phyloP scores from a whole-genome alignment of 2,888 invertebrate genomes.

The Lypha dubia region DNA sequence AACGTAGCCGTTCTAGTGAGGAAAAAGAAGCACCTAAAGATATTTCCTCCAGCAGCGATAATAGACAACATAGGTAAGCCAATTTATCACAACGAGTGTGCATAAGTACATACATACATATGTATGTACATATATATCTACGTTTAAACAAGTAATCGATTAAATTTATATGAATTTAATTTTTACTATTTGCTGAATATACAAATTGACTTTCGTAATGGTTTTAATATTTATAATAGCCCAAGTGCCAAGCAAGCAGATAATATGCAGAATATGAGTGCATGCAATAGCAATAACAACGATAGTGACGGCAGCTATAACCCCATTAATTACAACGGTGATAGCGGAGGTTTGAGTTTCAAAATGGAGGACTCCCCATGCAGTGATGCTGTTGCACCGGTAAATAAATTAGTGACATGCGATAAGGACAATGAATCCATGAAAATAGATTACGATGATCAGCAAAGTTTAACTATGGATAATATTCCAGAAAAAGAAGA shows the following conservation, averaged over 20 bases:
- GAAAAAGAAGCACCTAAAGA: constrained; percentile 43
- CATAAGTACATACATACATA: background rate
- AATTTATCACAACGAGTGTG: background rate
- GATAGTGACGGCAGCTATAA: constrained; percentile 43
- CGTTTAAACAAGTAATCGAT: constrained; percentile 26
- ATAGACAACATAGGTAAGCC: constrained; percentile 60
- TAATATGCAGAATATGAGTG: constrained; percentile 44
- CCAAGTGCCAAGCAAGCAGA: constrained; percentile 37
- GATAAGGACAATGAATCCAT: background rate
- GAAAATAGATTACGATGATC: background rate
- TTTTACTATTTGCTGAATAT: background rate
- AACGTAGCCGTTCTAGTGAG: constrained; percentile 56
- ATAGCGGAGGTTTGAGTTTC: constrained; percentile 69
- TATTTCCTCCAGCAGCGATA: constrained; percentile 46
- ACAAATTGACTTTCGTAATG: background rate
- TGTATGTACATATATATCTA: background rate
- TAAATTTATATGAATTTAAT: constrained; percentile 4
- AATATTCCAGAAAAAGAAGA: background rate
- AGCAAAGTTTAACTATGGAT: constrained; percentile 2
- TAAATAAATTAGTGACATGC: background rate
- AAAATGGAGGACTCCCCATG: constrained; percentile 67
- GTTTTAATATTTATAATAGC: constrained; percentile 26
- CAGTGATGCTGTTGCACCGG: constrained; percentile 31
- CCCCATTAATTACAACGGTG: constrained; percentile 54
- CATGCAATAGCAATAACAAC: constrained; percentile 42